Evolutionary conservation across 2,888 invertebrate species (phyloP), one percentile per base, ranked within the genome.

Genomic region (Unio delphinus): DNA sequence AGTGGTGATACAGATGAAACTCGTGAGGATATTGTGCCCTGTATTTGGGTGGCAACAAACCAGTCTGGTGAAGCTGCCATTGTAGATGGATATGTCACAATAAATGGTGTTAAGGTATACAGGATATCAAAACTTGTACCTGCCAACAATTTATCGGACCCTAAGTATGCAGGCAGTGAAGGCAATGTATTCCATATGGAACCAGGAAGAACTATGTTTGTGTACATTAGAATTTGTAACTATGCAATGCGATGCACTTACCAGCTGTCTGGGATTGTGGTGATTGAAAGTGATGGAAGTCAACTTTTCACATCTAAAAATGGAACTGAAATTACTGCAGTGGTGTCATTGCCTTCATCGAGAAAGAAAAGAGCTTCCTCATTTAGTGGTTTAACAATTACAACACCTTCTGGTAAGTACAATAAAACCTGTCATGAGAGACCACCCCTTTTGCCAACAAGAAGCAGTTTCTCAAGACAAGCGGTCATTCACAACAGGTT

Each of bases 171-270:
- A 3, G 23, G 63, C 11, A 55, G 54, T 8, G 30, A 34, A 15
- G 64, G 69, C 28, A 75, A 78, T 54, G 65, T 68, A 3, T 83
- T 83, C 68, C 61, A 66, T 18, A 80, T 84, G 79, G 81, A 80
- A 61, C 74, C 80, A 20, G 81, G 81, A 11, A 64, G 80, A 57
- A 80, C 79, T 15, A 55, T 82, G 61, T 83, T 80, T 69, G 63
- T 80, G 8, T 73, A 58, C 55, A 71, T 80, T 58, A 67, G 69
- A 55, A 55, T 80, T 17, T 83, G 82, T 68, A 83, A 82, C 63
- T 75, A 78, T 58, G 82, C 82, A 3, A 62, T 76, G 55, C 56
- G 75, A 30, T 81, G 82, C 61, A 68, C 74, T 6, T 60, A 67
- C 28, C 75, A 79, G 55, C 63, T 76, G 26, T 65, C 78, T 2